Base-by-base conservation (phyloP, 2,888 invertebrate genomes). In the Carpatolechia fugitivella region DNA sequence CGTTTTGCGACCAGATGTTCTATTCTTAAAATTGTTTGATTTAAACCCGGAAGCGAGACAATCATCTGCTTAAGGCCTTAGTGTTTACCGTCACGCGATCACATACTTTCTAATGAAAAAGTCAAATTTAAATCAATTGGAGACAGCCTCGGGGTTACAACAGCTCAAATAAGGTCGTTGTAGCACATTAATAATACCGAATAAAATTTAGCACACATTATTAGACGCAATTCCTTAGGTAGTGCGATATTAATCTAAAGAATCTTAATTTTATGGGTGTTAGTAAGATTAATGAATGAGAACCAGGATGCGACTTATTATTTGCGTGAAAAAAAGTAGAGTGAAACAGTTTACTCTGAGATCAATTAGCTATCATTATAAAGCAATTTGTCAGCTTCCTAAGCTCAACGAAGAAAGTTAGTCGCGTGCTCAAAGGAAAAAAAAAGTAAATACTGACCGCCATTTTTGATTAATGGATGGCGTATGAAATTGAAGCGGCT, bases 301-400 rank as follows among this genome's bases (percentile, higher is more conserved):
- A 44, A 44, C 20, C 6, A 44, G 24, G n/a, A 44, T 44, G 44
- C 8, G 33, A 33, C 10, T 44, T 24, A n/a, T n/a, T n/a, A n/a
- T n/a, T n/a, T 20, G 44, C 5, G 11, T 8, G 11, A 11, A 20
- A 61, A 60, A 65, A 67, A 62, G 61, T 62, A 59, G 55, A 52
- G 57, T 66, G 61, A 63, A 72, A 61, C 64, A 57, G 61, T 63
- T 68, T 5, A 18, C 14, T 40, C 20, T 44, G 11, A 31, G 13
- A 74, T 77, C 74, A 78, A 80, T 82, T 80, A 80, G 68, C 66
- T 63, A 70, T 78, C 76, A 82, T 84, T 83, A 83, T 78, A 80
- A 79, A 75, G 76, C 76, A 73, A 82, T 83, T 78, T 81, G 76
- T 82, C 74, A 76, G 75, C 66, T 72, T 60, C 67, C 64, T 60